phyloP scores from a whole-genome alignment of 2,797 vertebrate species.

The Ctenopoma kingsleyae region DNA sequence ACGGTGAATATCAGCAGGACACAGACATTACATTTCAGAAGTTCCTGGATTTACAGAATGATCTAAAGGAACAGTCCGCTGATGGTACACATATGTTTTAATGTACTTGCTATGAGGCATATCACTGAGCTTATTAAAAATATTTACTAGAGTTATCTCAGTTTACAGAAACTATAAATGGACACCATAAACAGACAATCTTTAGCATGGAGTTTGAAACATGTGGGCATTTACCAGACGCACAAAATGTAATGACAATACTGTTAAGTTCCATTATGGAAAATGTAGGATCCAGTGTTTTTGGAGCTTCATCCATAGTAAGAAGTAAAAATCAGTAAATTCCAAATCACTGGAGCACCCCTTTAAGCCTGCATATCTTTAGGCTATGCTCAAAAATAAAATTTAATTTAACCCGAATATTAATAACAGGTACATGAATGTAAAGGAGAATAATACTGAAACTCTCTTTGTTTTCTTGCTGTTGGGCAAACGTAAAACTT shows the following conservation, averaged over 20 bases:
- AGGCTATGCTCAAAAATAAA: background rate
- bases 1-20: too few relatives aligned
- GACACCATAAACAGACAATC: background rate
- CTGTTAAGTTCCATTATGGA: background rate
- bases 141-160: background rate
- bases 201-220: background rate
- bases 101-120: too few relatives aligned
- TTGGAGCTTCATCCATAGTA: too few relatives aligned
- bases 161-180: background rate
- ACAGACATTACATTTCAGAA: too few relatives aligned
- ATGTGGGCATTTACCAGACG: background rate
- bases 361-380: background rate
- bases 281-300: slow-evolving; percentile 10
- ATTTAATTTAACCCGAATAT: background rate
- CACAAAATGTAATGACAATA: background rate
- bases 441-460: background rate
- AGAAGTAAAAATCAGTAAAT: background rate
- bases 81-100: too few relatives aligned
- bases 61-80: too few relatives aligned
- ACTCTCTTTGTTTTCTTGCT: background rate
- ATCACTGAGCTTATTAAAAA: too few relatives aligned
- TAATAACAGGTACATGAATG: background rate
- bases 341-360: background rate
- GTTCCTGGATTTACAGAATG: too few relatives aligned
- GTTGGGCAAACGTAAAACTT: background rate